These are phyloP conservation scores for Tarsius wallacei DNA, from an alignment of 2,797 vertebrate species.

Conservation along the genomic window DNA sequence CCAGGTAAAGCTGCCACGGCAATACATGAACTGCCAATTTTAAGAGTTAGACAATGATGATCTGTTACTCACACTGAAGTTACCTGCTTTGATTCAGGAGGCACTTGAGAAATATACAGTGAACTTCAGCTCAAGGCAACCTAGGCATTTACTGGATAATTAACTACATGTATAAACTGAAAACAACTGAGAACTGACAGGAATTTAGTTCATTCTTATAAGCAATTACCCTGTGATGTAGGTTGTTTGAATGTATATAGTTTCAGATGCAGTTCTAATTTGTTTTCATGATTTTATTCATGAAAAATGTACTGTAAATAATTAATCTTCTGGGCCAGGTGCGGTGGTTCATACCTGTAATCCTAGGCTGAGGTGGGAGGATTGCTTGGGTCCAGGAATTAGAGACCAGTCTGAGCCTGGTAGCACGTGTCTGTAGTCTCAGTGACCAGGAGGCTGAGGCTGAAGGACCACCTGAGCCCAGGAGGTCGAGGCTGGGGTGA, in stretches of 20 bases:
- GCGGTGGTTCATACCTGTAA: no score
- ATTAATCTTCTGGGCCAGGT: no score
- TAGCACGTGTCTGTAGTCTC: no score
- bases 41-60: slow-evolving; percentile 31
- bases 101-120: background rate
- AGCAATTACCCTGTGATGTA: slow-evolving; percentile 2
- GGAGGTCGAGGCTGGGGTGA: no score
- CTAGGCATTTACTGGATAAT: background rate
- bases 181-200: slow-evolving; percentile 38
- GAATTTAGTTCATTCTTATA: slow-evolving; percentile 61
- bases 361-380: no score
- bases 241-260: slow-evolving; percentile 22
- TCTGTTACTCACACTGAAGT: slow-evolving; percentile 38
- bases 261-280: background rate
- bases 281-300: slow-evolving; percentile 57
- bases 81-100: slow-evolving; percentile 58
- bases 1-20: slow-evolving; percentile 30
- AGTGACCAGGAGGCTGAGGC: no score
- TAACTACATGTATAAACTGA: background rate
- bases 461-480: no score
- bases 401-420: no score
- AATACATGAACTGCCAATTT: background rate
- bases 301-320: background rate
- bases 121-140: slow-evolving; percentile 32
- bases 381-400: no score